Evolutionary conservation across 2,797 vertebrate genomes (phyloP).

Genomic region (Chrosomus eos): DNA sequence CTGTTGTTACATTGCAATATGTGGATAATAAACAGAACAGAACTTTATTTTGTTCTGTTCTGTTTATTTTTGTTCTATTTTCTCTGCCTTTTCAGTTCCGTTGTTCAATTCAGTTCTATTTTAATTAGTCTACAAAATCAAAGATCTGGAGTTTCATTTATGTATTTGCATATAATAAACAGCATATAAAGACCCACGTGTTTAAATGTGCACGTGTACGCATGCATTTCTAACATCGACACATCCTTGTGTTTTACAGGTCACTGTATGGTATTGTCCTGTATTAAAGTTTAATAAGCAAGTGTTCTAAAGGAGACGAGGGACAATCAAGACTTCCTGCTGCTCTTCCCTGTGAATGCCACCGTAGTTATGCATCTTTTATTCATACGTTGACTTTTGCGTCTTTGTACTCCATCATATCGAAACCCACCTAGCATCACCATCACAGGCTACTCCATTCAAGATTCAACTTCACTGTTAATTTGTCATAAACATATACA

Average conservation of each 20-base stretch:
- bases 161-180: neutral
- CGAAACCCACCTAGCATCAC: constrained; percentile 2
- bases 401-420: constrained; percentile 17
- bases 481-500: neutral
- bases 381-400: constrained; percentile 39
- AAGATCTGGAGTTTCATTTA: neutral
- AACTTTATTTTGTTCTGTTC: neutral
- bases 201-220: neutral
- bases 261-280: constrained; percentile 14
- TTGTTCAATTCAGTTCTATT: neutral
- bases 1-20: neutral
- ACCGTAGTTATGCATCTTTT: constrained; percentile 31
- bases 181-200: neutral
- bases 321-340: constrained; percentile 5
- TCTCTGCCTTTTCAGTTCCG: neutral
- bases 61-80: no score
- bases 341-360: constrained; percentile 35
- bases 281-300: constrained; percentile 31
- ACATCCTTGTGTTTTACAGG: constrained; percentile 1
- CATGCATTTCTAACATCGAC: neutral
- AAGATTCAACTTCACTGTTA: neutral
- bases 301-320: neutral
- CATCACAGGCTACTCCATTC: neutral
- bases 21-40: no score
- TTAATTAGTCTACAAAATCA: neutral